Base-by-base conservation (phyloP, 2,113 vertebrate genomes). In the Ammodytes marinus region DNA sequence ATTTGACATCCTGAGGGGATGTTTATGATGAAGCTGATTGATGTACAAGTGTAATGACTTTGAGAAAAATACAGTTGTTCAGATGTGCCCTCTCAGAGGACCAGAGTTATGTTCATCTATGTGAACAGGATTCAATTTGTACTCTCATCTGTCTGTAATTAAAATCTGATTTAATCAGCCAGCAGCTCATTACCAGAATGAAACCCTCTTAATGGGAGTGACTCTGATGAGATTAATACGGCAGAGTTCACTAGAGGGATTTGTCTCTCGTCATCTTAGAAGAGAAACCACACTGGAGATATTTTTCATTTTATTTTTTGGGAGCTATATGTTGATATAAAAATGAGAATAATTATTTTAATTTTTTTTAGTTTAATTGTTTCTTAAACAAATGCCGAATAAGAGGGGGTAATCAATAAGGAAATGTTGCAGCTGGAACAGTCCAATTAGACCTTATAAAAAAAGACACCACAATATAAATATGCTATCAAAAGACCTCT, bases 71-170 rank as follows among this genome's bases (percentile, higher is more conserved):
- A 7, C 6, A 58, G 6, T 5, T n/a, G 37, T 43, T 68, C 53
- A 54, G 65, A 52, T 60, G 5, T 17, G 47, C 12, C 46, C 59
- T 66, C 71, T 40, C 6, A 10, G 13, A 58, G 1, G 60, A 47
- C 10, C 14, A 2, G 43, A 15, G 15, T 74, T 53, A 46, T 69
- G 39, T 74, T 81, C 63, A 59, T 85, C 63, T 69, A 64, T 70
- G 49, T 45, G 53, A 61, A 75, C 50, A 71, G 6, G 19, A 86
- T 82, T 82, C 17, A 64, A n/a, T 86, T 71, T 76, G 49, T 73
- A 1, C 35, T 59, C 45, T 40, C 45, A 74, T 82, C 60, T 75
- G 58, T 39, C 0, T 19, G 60, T 86, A 61, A 80, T 77, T 77
- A 49, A 54, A 42, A 72, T 72, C 60, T 72, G 52, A 80, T 77